A percentile compares a stretch with the other conserved stretches of the same genome.
These are phyloP conservation scores for Amia ocellicauda DNA, from an alignment of 2,113 vertebrate species.

Conservation along the genomic window DNA sequence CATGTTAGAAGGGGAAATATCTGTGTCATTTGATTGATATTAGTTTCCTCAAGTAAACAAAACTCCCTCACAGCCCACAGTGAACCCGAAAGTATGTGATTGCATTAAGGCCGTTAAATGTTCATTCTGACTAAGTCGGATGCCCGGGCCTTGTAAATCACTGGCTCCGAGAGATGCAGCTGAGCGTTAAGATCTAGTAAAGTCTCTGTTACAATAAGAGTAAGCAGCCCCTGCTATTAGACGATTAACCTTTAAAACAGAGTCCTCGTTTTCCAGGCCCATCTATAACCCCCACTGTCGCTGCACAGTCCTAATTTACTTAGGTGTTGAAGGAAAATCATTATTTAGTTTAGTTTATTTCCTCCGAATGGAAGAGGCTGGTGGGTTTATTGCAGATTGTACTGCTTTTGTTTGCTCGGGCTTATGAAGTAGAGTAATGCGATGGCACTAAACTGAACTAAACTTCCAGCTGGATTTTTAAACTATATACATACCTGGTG, in stretches of 20 bases:
- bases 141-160: not conserved
- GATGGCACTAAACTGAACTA: too few relatives aligned
- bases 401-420: not conserved
- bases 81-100: not conserved
- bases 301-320: not conserved
- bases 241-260: not conserved
- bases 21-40: too few relatives aligned
- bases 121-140: not conserved
- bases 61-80: too few relatives aligned
- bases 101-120: not conserved
- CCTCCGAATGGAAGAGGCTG: not conserved
- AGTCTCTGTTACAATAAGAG: constrained; percentile 7
- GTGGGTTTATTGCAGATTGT: constrained; percentile 7
- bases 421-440: too few relatives aligned
- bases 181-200: not conserved
- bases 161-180: not conserved
- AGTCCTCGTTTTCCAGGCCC: not conserved
- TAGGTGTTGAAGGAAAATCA: constrained; percentile 11
- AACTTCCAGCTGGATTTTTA: too few relatives aligned
- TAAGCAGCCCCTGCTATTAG: too few relatives aligned
- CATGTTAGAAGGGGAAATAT: too few relatives aligned
- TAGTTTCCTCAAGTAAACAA: too few relatives aligned
- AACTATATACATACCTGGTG: too few relatives aligned
- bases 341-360: not conserved
- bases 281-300: not conserved